These are phyloP conservation scores for Rhineura floridana DNA, from an alignment of 2,113 vertebrate genomes.

Conservation along the genomic window DNA sequence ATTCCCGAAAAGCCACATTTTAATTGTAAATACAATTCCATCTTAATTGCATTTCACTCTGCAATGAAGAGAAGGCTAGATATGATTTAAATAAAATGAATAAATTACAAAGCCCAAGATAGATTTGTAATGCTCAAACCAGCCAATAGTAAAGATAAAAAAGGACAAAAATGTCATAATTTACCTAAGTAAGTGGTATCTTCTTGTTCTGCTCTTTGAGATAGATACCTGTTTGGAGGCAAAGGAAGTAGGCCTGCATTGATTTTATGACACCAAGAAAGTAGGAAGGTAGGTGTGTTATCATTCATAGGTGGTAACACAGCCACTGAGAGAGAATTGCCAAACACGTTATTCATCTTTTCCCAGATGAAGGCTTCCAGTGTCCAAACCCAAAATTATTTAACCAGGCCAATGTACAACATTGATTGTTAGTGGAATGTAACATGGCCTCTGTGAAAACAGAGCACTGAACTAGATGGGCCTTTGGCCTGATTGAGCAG, in stretches of 20 bases:
- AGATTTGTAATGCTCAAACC: not conserved
- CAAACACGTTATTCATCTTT: slow-evolving; percentile 2
- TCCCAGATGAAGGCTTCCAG: not conserved
- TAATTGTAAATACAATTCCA: too few species aligned
- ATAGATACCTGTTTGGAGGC: fast-evolving
- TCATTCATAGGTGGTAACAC: slow-evolving; percentile 17
- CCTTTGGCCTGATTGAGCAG: too few species aligned
- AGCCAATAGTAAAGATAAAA: not conserved
- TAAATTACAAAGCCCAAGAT: not conserved
- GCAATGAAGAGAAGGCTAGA: too few species aligned
- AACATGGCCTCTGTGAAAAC: too few species aligned
- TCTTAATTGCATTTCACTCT: too few species aligned
- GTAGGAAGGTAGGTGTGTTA: not conserved
- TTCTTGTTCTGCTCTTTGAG: not conserved
- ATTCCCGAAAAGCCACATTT: not conserved
- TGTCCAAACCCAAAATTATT: slow-evolving; percentile 16
- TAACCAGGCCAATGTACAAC: slow-evolving; percentile 11
- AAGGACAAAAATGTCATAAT: not conserved
- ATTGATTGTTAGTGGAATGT: not conserved
- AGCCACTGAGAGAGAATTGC: slow-evolving; percentile 4
- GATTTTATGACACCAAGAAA: not conserved
- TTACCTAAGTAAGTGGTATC: not conserved
- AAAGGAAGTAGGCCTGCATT: not conserved
- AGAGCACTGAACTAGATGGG: too few species aligned
- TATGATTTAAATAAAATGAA: too few species aligned